A percentile compares a stretch with the other conserved stretches of the same genome.
These are phyloP conservation scores for Phengaris arion DNA, from an alignment of 2,888 invertebrate genomes.

Conservation along the genomic window DNA sequence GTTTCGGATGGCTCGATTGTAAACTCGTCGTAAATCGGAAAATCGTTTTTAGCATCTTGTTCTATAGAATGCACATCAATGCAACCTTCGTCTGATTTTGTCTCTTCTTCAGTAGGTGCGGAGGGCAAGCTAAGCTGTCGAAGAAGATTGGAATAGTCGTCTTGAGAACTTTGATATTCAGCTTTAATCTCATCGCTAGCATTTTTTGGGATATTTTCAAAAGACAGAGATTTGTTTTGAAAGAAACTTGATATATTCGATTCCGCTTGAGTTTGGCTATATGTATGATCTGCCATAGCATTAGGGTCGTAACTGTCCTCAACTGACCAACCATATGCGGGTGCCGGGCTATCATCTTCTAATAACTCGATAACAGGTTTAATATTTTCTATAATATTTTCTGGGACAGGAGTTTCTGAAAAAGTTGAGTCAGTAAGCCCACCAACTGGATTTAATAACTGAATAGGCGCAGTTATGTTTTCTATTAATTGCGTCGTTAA, in stretches of 20 bases:
- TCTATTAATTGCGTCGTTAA: slow-evolving; percentile 65
- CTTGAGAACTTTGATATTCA: slow-evolving; percentile 54
- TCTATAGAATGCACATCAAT: slow-evolving; percentile 70
- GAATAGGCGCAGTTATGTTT: slow-evolving; percentile 67
- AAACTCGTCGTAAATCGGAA: slow-evolving; percentile 64
- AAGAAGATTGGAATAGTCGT: slow-evolving; percentile 48
- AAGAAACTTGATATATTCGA: slow-evolving; percentile 51
- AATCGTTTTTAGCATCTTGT: slow-evolving; percentile 69
- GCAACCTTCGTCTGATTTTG: slow-evolving; percentile 62
- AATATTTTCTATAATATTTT: slow-evolving; percentile 63
- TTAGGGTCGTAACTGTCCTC: slow-evolving; percentile 36
- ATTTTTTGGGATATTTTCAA: slow-evolving; percentile 56
- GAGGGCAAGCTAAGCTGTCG: slow-evolving; percentile 55
- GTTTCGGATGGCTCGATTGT: slow-evolving; percentile 66
- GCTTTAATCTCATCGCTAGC: slow-evolving; percentile 65
- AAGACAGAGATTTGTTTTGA: slow-evolving; percentile 52
- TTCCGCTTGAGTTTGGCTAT: slow-evolving; percentile 46
- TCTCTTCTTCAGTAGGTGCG: slow-evolving; percentile 63
- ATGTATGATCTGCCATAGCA: slow-evolving; percentile 45
- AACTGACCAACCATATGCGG: slow-evolving; percentile 54
- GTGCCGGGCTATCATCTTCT: slow-evolving; percentile 43
- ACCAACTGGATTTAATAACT: slow-evolving; percentile 63
- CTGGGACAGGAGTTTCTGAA: slow-evolving; percentile 51
- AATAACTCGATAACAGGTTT: slow-evolving; percentile 57
- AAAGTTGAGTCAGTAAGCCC: slow-evolving; percentile 41